Conservation (phyloP, 2,888 invertebrate species). For the Ophioninae sp. region DNA sequence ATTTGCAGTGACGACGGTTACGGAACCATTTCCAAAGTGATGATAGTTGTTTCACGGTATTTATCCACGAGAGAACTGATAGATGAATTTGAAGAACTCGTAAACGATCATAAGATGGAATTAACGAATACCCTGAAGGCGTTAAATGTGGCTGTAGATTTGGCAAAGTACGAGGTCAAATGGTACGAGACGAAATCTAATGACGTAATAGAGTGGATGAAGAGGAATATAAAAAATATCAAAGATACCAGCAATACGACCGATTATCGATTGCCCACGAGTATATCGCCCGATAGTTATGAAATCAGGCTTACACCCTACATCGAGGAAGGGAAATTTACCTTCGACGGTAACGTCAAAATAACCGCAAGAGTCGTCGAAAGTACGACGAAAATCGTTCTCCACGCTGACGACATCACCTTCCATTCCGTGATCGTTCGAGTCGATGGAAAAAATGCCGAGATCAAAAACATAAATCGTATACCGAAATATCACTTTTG, state of each 20-base stretch:
- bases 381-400: constrained; percentile 65
- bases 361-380: constrained; percentile 64
- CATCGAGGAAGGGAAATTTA: constrained; percentile 78
- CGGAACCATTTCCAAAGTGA: constrained; percentile 62
- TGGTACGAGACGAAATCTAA: constrained; percentile 65
- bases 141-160: constrained; percentile 63
- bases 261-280: constrained; percentile 83
- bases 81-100: constrained; percentile 64
- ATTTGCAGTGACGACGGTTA: constrained; percentile 71
- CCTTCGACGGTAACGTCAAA: constrained; percentile 68
- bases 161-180: constrained; percentile 69
- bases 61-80: constrained; percentile 70
- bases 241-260: constrained; percentile 34
- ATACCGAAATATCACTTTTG: constrained; percentile 81
- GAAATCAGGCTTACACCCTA: constrained; percentile 82
- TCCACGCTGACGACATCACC: constrained; percentile 67
- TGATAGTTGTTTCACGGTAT: constrained; percentile 68
- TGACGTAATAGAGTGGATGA: constrained; percentile 65
- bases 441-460: constrained; percentile 45
- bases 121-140: constrained; percentile 51
- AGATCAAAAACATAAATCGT: constrained; percentile 8
- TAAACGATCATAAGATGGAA: constrained; percentile 50
- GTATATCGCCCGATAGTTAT: constrained; percentile 83
- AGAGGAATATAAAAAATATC: constrained; percentile 20
- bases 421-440: constrained; percentile 29